Base-by-base conservation (phyloP, 2,113 vertebrate genomes). In the Noturus placidus region DNA sequence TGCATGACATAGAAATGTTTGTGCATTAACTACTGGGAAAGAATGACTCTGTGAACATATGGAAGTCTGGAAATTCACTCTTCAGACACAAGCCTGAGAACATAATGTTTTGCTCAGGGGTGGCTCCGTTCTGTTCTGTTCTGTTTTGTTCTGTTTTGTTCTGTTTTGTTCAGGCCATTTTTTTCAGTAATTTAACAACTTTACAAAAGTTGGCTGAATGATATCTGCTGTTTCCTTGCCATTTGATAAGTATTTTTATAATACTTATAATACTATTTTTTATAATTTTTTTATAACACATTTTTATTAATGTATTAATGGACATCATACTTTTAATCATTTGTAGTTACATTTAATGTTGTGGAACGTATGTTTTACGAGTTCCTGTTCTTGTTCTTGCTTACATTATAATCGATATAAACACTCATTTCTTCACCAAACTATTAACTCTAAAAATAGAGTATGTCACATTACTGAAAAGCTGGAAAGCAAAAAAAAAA, bases 61-160 rank as follows among this genome's bases (percentile, higher is more conserved):
- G 79, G 79, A 72, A 80, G 79, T 67, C 83, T 79, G 52, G 65
- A 89, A 86, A 88, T 86, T 86, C 70, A 72, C 86, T 89, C 91
- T 88, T 72, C 74, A 92, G 91, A 88, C 72, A 17, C 52, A 65
- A 82, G 86, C 81, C 87, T 90, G 84, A 86, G 91, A 88, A 93
- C 89, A 93, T 86, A 91, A 72, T 92, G 93, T 93, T 89, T 91
- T 88, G 70, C 78, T 86, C 85, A 74, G 76, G 89, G 25, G 86
- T 84, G 61, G 5, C 30, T 86, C 4, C 90, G 87, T 92, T 92
- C 4, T 90, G 87, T 92, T 92, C 87, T 89, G 85, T 56, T 86
- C 92, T 91, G 92, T 91, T 89, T 57, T 42, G 38, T 4, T 42
- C 2, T 90, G 87, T 93, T 92, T 86, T 89, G 85, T 56, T 86